Evolutionary conservation across 2,888 invertebrate genomes (phyloP), one percentile per base, ranked within the genome.

Genomic region (Sericinus montela): DNA sequence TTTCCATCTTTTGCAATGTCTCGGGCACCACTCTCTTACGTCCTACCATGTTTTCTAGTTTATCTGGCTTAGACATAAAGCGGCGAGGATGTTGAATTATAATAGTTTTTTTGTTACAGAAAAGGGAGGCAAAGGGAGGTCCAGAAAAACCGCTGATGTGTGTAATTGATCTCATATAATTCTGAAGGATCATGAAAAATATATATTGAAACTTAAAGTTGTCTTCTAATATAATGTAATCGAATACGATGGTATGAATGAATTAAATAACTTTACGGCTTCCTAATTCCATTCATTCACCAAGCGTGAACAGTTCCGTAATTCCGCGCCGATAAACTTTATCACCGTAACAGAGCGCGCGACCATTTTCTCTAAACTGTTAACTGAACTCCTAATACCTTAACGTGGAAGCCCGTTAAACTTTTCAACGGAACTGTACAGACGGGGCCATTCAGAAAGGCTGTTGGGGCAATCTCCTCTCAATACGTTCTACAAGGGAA

Each of bases 401-500:
- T 47, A 47, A 47, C 47, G 28, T 47, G n/a, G 29, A 25, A 35
- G 35, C 41, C 35, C 13, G 47, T 41, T 41, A 41, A 48, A 48
- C 41, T 48, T 48, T 48, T 48, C 36, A 35, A 29, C 40, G 19
- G 41, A 32, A 47, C 34, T 16, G 52, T 62, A 61, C 59, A 63
- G 56, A 51, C 51, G 46, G 44, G 43, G 38, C 43, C 32, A 49
- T 35, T 35, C 13, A 28, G 34, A 11, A n/a, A 48, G 28, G 39
- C 48, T 37, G 11, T 39, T 28, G 23, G 34, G 39, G 32, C 46
- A 47, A 54, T 52, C 45, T 52, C 42, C 47, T 56, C 58, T 44
- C 62, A 53, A 62, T 68, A 69, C 60, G 62, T 63, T 68, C 64
- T 60, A 64, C 57, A 57, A 53, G 45, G 32, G 51, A 51, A 51